Evolutionary conservation across 2,113 vertebrate genomes (phyloP), one percentile per base, ranked within the genome.

Genomic region (Apodemus speciosus): DNA sequence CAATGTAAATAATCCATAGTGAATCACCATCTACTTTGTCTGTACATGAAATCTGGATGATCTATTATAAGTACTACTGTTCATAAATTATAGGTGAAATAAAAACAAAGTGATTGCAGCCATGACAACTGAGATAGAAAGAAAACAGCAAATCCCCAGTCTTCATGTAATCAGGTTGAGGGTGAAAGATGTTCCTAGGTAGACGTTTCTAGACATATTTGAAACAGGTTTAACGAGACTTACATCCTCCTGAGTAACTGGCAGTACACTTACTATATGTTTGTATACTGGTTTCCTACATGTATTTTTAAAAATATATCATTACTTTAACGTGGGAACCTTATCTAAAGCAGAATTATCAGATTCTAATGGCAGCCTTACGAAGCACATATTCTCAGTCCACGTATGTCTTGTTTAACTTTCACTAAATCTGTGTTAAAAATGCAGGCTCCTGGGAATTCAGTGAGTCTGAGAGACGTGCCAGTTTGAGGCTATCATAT

Each of bases 401-500:
- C 77, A 20, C 4, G 13, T 11, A 84, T 53, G n/a, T 85, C 79
- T 95, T 21, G 58, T 90, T 84, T 75, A 86, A 91, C 79, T 95
- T 90, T 40, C 10, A 58, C 40, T 51, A 87, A 92, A 87, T 91
- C 64, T 87, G 66, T 76, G 84, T 81, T 23, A 72, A 80, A 84
- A 85, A 90, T 56, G 69, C 18, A 53, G 40, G 56, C 25, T 71
- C 38, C 84, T 58, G 90, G 84, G 46, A 90, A 91, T 93, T 84
- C 62, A 85, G 69, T 77, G 64, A 94, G 88, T 66, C 43, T 32
- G 27, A 89, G 60, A 32, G 43, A 83, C 21, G 15, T 88, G 92
- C 84, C 93, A 85, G 75, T 84, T 81, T 71, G 58, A 93, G 94
- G 89, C 62, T 77, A 93, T 85, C 75, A 80, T 6, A 27, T 23